Percentiles rank a stretch among this genome's conserved stretches.
Conservation (phyloP, 1,140 invertebrate species). For the Rhopalosiphum maidis region DNA sequence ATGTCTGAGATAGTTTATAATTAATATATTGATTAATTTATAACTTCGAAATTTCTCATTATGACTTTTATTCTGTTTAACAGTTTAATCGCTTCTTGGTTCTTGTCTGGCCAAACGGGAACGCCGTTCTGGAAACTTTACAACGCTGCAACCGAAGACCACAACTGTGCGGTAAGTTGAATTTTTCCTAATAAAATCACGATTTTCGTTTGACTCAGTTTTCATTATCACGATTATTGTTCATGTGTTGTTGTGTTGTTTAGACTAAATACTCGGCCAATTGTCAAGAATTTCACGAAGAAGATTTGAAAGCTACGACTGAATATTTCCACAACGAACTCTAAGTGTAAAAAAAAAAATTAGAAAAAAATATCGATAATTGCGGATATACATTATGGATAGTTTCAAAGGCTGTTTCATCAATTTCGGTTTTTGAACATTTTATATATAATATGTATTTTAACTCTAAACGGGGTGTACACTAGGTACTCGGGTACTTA, state of each 20-base stretch:
- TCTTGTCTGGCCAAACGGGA: constrained; percentile 70
- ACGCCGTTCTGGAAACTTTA: constrained; percentile 72
- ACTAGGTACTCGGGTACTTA: constrained; percentile 43
- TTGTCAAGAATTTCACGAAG: constrained; percentile 78
- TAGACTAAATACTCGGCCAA: constrained; percentile 76
- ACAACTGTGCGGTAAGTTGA: constrained; percentile 68
- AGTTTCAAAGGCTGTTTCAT: constrained; percentile 41
- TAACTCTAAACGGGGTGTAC: constrained; percentile 38
- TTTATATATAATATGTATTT: constrained; percentile 37
- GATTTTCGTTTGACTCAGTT: not conserved
- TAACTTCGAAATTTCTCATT: not conserved
- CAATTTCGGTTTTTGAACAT: constrained; percentile 26
- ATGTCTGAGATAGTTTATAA: not conserved
- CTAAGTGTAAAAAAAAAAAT: constrained; percentile 62
- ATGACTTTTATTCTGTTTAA: constrained; percentile 45
- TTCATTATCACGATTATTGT: not conserved
- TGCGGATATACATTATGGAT: not conserved
- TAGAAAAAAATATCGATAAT: not conserved
- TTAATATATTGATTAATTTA: not conserved
- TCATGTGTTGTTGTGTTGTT: constrained; percentile 59
- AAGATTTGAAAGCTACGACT: constrained; percentile 79
- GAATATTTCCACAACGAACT: constrained; percentile 81
- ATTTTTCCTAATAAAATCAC: not conserved
- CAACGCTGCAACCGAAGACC: constrained; percentile 68
- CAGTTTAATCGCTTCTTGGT: constrained; percentile 75